Base-by-base conservation (phyloP, 1,140 invertebrate genomes). In the Nylanderia fulva region DNA sequence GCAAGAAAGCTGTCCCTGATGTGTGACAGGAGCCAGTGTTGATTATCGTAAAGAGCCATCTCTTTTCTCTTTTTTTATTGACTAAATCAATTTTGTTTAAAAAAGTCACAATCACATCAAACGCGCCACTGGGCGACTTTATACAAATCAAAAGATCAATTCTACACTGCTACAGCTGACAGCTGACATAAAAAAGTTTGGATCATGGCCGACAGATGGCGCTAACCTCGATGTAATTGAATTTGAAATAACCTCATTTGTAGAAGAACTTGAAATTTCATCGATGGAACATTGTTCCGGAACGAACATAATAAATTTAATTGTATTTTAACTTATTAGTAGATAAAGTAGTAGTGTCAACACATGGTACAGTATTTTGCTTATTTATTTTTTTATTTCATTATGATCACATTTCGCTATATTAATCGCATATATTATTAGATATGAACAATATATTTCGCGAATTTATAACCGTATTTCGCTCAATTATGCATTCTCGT, bases 41-140 rank as follows among this genome's bases (percentile, higher is more conserved):
- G 97, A 93, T 99, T 98, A 93, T 99, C 98, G 93, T 98, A 99
- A 71, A 98, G 96, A 86, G 98, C 98, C 98, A 99, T 99, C 87
- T 85, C 93, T 88, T 76, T 24, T 15, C 48, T 27, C 18, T 63
- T 36, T 6, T 6, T 66, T 18, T 58, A 27, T 42, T 29, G 27
- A 48, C 13, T 15, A 84, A n/a, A 61, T n/a, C n/a, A n/a, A n/a
- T 15, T 15, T 0, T 58, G 71, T 42, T 72, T 21, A n/a, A 42
- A 29, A 82, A 58, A 11, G 1, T 27, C 21, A 54, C 21, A 18
- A 2, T 3, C n/a, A 29, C 11, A 33, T 48, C 54, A 48, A 79
- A 52, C n/a, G n/a, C 21, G 75, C 6, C 29, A 48, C 42, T 54
- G 21, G 9, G 13, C 13, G 29, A 27, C 63, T 27, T 79, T 79